These are phyloP conservation scores for Nomia melanderi DNA, from an alignment of 1,140 invertebrate genomes.

Conservation along the genomic window DNA sequence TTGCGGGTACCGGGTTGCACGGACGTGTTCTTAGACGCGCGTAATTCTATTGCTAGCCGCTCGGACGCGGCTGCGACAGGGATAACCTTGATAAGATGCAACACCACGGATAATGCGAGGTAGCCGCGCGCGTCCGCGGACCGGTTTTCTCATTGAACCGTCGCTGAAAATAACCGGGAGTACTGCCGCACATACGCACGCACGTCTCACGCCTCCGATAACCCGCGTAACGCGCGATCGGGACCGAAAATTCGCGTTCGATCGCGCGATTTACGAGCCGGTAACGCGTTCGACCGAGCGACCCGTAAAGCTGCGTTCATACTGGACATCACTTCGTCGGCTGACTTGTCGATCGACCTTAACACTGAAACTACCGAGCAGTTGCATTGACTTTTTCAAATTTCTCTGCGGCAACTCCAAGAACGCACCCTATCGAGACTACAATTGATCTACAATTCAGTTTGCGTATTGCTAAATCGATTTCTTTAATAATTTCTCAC, in stretches of 20 bases:
- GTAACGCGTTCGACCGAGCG: too few species aligned
- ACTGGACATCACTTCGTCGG: too few species aligned
- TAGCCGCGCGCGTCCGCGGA: constrained; percentile 19
- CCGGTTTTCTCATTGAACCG: constrained; percentile 45
- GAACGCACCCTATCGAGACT: too few species aligned
- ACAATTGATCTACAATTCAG: too few species aligned
- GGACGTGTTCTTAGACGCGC: background rate
- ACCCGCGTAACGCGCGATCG: background rate
- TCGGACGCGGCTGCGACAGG: constrained; percentile 10
- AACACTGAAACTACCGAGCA: too few species aligned
- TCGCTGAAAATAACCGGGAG: constrained; percentile 43
- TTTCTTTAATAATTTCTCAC: too few species aligned
- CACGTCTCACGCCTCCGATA: constrained; percentile 16
- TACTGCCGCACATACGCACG: background rate
- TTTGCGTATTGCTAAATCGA: too few species aligned
- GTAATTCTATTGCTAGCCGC: constrained; percentile 21
- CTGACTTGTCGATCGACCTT: too few species aligned
- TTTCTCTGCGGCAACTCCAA: too few species aligned
- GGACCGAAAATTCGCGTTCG: background rate
- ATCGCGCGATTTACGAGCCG: too few species aligned
- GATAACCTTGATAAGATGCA: constrained; percentile 44
- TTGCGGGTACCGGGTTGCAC: background rate
- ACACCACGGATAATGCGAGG: constrained; percentile 39
- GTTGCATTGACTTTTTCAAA: too few species aligned
- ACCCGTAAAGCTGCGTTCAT: too few species aligned